Conservation (phyloP, 2,797 vertebrate species). For the Dallia pectoralis region DNA sequence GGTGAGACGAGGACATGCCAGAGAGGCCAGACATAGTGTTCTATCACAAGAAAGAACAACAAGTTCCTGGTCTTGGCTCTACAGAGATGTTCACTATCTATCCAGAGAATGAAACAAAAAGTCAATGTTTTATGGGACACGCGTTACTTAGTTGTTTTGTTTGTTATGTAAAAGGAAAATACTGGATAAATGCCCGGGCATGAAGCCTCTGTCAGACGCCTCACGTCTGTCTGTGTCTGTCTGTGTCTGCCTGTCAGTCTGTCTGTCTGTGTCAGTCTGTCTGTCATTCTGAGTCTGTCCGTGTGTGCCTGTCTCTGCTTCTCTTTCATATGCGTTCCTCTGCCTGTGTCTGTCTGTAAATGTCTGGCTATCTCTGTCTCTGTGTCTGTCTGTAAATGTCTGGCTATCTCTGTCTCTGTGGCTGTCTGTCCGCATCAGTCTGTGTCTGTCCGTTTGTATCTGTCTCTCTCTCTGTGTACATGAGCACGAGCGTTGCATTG, state of each 20-base stretch:
- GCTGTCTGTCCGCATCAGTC: neutral
- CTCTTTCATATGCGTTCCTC: no score
- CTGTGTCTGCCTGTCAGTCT: no score
- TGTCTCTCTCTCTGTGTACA: neutral
- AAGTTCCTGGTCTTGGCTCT: neutral
- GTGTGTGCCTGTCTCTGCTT: no score
- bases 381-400: neutral
- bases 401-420: neutral
- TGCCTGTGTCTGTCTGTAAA: no score
- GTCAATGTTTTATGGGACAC: no score
- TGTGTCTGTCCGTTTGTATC: neutral
- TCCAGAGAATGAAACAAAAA: neutral
- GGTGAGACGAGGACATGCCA: conserved; percentile 3
- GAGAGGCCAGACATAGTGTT: neutral
- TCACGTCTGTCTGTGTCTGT: no score
- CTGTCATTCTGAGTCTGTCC: no score
- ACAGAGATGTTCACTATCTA: neutral
- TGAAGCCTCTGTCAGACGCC: no score
- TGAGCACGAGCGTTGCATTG: neutral
- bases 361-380: neutral
- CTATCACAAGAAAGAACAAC: neutral
- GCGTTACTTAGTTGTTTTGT: no score
- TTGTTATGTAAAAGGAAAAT: no score
- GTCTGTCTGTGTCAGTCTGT: no score
- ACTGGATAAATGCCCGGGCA: neutral